phyloP scores from a whole-genome alignment of 2,888 invertebrate genomes.

The Hipparchia semele region DNA sequence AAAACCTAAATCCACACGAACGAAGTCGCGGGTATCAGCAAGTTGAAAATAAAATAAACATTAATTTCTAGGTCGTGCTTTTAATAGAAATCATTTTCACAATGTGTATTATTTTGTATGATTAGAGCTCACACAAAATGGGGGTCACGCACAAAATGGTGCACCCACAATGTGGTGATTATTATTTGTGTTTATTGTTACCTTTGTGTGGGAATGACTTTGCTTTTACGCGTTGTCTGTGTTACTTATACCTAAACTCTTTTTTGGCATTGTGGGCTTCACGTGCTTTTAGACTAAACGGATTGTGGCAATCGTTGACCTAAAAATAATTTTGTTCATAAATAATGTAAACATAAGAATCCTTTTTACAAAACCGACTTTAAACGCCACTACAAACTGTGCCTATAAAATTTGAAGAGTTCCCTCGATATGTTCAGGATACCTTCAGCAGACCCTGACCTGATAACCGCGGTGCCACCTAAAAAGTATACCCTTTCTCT shows the following conservation, averaged over 20 bases:
- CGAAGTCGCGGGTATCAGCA: no score
- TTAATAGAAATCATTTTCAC: not conserved
- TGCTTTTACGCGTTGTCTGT: slow-evolving; percentile 22
- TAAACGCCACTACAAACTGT: no score
- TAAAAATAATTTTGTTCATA: no score
- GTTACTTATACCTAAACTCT: slow-evolving; percentile 1
- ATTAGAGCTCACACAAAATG: slow-evolving; percentile 7
- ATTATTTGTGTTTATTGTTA: slow-evolving; percentile 26
- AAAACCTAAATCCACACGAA: no score
- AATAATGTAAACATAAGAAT: no score
- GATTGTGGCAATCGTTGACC: not conserved
- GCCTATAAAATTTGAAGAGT: no score
- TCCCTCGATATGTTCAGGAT: no score
- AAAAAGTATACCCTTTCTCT: no score
- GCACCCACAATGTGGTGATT: slow-evolving; percentile 18
- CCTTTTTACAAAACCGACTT: no score
- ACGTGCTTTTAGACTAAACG: not conserved
- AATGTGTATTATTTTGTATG: not conserved
- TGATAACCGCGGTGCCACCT: no score
- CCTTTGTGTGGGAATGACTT: slow-evolving; percentile 28
- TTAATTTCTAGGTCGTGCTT: not conserved
- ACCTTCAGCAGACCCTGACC: no score
- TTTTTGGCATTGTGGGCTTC: not conserved
- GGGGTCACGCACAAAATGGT: slow-evolving; percentile 30
- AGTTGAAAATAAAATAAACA: not conserved